These are phyloP conservation scores for Salarias fasciatus DNA, from an alignment of 2,797 vertebrate species.

Conservation along the genomic window DNA sequence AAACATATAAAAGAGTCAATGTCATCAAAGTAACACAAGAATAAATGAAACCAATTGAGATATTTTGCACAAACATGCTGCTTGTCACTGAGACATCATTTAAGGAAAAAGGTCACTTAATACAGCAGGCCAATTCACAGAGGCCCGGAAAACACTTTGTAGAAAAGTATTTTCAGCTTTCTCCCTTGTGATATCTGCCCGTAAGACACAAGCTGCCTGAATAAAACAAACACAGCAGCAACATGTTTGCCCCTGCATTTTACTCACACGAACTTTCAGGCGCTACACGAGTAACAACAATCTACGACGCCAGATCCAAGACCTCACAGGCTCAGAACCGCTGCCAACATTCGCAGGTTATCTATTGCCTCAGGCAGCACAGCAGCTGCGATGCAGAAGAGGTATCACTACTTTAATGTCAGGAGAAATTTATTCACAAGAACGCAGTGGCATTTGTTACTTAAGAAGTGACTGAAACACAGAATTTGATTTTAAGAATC, in stretches of 20 bases:
- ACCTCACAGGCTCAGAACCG: constrained; percentile 8
- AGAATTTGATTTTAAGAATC: background rate
- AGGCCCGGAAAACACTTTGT: constrained; percentile 11
- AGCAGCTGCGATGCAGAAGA: background rate
- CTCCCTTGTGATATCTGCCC: background rate
- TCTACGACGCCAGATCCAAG: constrained; percentile 1
- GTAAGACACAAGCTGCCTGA: background rate
- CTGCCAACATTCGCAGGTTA: constrained; percentile 26
- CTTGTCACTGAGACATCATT: constrained; percentile 12
- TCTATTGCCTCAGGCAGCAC: background rate
- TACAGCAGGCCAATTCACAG: constrained; percentile 10
- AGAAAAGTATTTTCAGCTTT: background rate
- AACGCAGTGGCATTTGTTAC: background rate
- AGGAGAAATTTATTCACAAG: background rate
- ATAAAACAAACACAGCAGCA: constrained; percentile 7
- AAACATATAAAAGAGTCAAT: constrained; percentile 8
- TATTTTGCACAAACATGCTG: background rate
- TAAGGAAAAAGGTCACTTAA: background rate
- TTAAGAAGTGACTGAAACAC: background rate
- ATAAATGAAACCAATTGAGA: background rate
- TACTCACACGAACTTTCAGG: constrained; percentile 6
- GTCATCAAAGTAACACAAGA: background rate
- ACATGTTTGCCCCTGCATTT: background rate
- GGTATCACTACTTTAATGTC: background rate
- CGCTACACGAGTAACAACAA: background rate